phyloP scores from a whole-genome alignment of 2,113 vertebrate genomes.

The Lutjanus erythropterus region DNA sequence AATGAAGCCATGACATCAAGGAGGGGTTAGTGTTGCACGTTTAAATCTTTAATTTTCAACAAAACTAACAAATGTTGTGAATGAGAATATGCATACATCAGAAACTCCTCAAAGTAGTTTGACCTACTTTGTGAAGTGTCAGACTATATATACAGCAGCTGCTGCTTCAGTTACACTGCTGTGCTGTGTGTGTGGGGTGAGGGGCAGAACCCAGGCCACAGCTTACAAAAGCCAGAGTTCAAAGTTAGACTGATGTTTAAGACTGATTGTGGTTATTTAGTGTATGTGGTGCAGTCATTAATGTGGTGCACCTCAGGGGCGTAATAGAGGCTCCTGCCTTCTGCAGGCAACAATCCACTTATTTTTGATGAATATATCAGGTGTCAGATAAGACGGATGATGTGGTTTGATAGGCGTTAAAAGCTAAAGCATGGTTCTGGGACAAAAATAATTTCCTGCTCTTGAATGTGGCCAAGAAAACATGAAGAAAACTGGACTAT shows the following conservation, averaged over 20 bases:
- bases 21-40: not conserved
- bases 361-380: not conserved
- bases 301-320: not conserved
- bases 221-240: not conserved
- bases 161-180: not conserved
- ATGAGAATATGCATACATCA: no score
- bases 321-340: not conserved
- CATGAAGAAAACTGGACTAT: not conserved
- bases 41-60: no score
- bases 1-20: not conserved
- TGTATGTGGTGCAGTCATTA: not conserved
- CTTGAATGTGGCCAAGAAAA: no score
- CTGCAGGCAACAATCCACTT: not conserved
- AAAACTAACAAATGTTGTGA: no score
- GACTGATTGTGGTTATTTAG: not conserved
- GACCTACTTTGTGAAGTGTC: not conserved
- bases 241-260: not conserved
- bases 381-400: not conserved
- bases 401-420: not conserved
- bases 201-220: not conserved
- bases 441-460: not conserved
- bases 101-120: no score
- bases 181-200: not conserved
- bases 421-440: not conserved
- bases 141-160: constrained; percentile 2